These are phyloP conservation scores for Caenorhabditis uteleia DNA, from an alignment of 2,888 invertebrate species.

Conservation along the genomic window DNA sequence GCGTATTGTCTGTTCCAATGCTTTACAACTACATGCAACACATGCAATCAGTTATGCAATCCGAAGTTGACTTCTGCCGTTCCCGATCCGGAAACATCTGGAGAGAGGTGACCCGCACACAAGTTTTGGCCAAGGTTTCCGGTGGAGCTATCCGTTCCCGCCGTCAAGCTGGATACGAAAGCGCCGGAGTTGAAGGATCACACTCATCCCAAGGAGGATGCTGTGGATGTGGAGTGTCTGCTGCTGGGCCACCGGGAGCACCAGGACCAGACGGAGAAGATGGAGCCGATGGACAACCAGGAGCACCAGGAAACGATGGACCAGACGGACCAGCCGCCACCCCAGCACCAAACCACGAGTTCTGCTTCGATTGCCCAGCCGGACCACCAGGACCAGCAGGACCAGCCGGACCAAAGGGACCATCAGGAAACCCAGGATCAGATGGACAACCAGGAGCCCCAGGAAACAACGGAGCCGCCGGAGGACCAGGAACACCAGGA, in stretches of 20 bases:
- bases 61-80: slow-evolving; percentile 56
- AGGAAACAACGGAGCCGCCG: slow-evolving; percentile 50
- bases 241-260: slow-evolving; percentile 52
- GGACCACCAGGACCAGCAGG: slow-evolving; percentile 54
- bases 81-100: slow-evolving; percentile 58
- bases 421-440: slow-evolving; percentile 54
- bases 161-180: slow-evolving; percentile 59
- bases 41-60: slow-evolving; percentile 57
- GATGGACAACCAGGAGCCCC: slow-evolving; percentile 50
- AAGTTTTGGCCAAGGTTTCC: slow-evolving; percentile 54
- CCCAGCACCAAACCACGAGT: slow-evolving; percentile 50
- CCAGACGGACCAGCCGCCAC: slow-evolving; percentile 55
- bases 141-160: slow-evolving; percentile 49
- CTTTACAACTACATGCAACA: slow-evolving; percentile 65
- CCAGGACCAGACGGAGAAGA: slow-evolving; percentile 53
- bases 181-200: slow-evolving; percentile 44
- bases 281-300: slow-evolving; percentile 54
- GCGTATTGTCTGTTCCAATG: slow-evolving; percentile 57
- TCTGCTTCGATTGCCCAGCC: slow-evolving; percentile 55
- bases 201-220: slow-evolving; percentile 45
- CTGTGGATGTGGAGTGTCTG: slow-evolving; percentile 52
- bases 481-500: slow-evolving; percentile 56
- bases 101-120: slow-evolving; percentile 58
- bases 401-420: slow-evolving; percentile 57
- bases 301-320: slow-evolving; percentile 48